A percentile compares a stretch with the other conserved stretches of the same genome.
Conservation (phyloP, 1,140 invertebrate genomes). For the Lepidurus couesii region DNA sequence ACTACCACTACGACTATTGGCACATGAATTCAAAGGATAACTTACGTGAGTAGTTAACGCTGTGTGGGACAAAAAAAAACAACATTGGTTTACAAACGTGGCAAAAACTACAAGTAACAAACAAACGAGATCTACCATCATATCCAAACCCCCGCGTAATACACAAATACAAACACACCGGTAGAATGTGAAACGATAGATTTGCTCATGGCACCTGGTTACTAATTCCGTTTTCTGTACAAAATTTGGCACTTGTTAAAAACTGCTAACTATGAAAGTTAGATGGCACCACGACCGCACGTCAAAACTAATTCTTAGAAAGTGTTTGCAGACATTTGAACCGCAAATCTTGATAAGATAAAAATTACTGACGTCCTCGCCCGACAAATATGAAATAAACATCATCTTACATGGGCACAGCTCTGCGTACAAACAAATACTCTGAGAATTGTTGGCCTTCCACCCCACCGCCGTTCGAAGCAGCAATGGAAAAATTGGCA, state of each 20-base stretch:
- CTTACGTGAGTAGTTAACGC: slow-evolving; percentile 13
- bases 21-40: slow-evolving; percentile 16
- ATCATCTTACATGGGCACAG: slow-evolving; percentile 42
- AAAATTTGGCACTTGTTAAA: slow-evolving; percentile 14
- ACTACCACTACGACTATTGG: slow-evolving; percentile 5
- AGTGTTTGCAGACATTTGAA: neutral
- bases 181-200: neutral
- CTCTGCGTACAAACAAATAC: slow-evolving; percentile 73
- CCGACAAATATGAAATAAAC: neutral
- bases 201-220: neutral
- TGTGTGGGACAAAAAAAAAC: neutral
- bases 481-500: slow-evolving; percentile 69
- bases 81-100: neutral
- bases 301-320: neutral
- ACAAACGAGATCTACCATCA: slow-evolving; percentile 1
- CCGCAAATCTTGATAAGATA: neutral
- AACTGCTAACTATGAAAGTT: neutral
- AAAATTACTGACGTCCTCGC: neutral
- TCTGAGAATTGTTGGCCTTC: slow-evolving; percentile 89
- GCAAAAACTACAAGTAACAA: neutral
- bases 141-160: neutral
- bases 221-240: neutral
- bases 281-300: neutral
- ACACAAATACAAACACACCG: neutral
- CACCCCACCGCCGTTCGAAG: slow-evolving; percentile 79